Percentiles rank a stretch among this genome's conserved stretches.
Conservation (phyloP, 2,113 vertebrate species). For the Uropsilus gracilis region DNA sequence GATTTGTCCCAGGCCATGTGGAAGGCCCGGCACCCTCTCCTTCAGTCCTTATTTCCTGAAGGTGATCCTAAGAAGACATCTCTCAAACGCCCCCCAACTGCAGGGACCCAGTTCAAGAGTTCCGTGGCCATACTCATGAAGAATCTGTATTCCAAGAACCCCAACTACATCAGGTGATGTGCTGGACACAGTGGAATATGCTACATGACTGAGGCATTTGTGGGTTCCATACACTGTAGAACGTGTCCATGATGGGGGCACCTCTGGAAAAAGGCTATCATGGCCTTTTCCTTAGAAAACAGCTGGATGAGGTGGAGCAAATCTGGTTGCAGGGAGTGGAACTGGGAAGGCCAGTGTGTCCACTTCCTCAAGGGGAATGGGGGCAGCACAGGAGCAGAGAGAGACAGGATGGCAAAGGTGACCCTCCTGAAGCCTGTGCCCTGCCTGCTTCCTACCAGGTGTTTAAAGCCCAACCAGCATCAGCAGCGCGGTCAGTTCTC, state of each 20-base stretch:
- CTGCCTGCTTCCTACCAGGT: slow-evolving; percentile 74
- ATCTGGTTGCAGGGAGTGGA: not conserved
- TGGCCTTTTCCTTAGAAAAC: not conserved
- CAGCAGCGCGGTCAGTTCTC: slow-evolving; percentile 82
- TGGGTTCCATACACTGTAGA: not conserved
- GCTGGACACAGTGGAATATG: rapidly evolving
- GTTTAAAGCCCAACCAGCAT: slow-evolving; percentile 89
- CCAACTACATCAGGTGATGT: slow-evolving; percentile 90
- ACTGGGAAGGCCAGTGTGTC: not conserved
- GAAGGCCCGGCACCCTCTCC: slow-evolving; percentile 82
- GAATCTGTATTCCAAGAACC: slow-evolving; percentile 89
- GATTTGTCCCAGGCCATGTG: slow-evolving; percentile 90
- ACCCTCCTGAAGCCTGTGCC: not conserved
- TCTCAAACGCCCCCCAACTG: slow-evolving; percentile 87
- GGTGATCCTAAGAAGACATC: slow-evolving; percentile 85
- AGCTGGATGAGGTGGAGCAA: not conserved
- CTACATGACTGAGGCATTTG: not conserved
- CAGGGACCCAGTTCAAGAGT: slow-evolving; percentile 87
- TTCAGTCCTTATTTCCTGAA: slow-evolving; percentile 87
- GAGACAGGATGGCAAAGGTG: not conserved
- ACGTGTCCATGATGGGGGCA: not conserved
- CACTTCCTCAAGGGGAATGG: not conserved
- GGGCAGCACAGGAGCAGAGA: not conserved
- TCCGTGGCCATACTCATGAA: slow-evolving; percentile 87
- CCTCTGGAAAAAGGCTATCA: not conserved